Percentiles rank a stretch among this genome's conserved stretches.
These are phyloP conservation scores for Hemistola chrysoprasaria DNA, from an alignment of 2,888 invertebrate genomes.

Conservation along the genomic window DNA sequence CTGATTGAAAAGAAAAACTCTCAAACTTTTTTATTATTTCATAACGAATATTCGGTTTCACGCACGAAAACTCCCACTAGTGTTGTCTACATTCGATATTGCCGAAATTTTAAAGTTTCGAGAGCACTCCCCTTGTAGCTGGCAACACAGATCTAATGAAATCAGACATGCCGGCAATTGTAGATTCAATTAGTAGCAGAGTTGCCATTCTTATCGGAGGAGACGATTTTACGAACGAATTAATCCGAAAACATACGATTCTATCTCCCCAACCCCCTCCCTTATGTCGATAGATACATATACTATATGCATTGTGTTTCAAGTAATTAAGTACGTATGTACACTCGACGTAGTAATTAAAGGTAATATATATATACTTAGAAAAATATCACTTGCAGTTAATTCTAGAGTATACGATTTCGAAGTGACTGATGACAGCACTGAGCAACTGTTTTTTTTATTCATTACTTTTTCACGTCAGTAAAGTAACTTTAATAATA, in stretches of 20 bases:
- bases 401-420: no score
- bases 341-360: no score
- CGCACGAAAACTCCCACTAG: conserved; percentile 27
- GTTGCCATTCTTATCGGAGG: conserved; percentile 79
- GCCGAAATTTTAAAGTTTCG: conserved; percentile 43
- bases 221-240: conserved; percentile 83
- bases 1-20: no score
- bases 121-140: conserved; percentile 44
- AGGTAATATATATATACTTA: no score
- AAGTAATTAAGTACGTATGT: no score
- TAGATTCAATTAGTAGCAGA: conserved; percentile 81
- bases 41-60: conserved; percentile 1
- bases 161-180: conserved; percentile 80
- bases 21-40: no score
- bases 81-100: conserved; percentile 36
- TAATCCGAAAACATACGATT: conserved; percentile 82
- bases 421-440: no score
- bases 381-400: no score
- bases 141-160: conserved; percentile 63
- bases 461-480: no score
- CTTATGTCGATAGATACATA: conserved; percentile 38
- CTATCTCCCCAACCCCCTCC: conserved; percentile 70
- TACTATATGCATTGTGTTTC: no score
- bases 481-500: no score
- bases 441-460: no score